These are phyloP conservation scores for Spodoptera picta DNA, from an alignment of 2,888 invertebrate species.

Conservation along the genomic window DNA sequence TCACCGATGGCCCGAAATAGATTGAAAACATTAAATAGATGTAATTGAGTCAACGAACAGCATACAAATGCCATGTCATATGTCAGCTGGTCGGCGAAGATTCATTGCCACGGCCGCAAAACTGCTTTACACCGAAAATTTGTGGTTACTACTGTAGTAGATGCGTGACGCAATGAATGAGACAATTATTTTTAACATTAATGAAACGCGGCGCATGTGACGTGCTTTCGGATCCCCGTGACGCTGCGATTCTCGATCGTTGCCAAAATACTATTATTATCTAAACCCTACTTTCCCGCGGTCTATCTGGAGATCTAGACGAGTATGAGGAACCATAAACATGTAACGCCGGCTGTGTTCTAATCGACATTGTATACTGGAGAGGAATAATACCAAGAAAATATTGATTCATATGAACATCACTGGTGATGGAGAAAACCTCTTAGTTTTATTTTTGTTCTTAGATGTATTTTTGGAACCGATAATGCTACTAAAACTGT, in stretches of 20 bases:
- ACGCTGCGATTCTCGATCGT: conserved; percentile 56
- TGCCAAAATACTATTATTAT: conserved; percentile 80
- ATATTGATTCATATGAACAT: conserved; percentile 23
- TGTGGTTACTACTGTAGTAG: conserved; percentile 86
- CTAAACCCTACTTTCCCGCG: conserved; percentile 51
- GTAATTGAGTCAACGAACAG: conserved; percentile 54
- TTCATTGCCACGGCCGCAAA: conserved; percentile 79
- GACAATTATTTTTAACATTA: conserved; percentile 86
- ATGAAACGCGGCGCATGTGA: conserved; percentile 71
- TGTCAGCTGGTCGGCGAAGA: conserved; percentile 63
- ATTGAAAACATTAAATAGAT: conserved; percentile 37
- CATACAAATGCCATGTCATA: conserved; percentile 64
- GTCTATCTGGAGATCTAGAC: conserved; percentile 34
- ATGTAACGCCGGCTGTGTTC: conserved; percentile 14
- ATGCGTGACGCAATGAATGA: conserved; percentile 80
- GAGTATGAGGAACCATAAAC: conserved; percentile 30
- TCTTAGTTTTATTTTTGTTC: no score
- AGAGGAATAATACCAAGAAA: conserved; percentile 7
- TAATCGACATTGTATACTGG: conserved; percentile 18
- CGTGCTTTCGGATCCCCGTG: conserved; percentile 54
- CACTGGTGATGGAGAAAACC: conserved; percentile 27
- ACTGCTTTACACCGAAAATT: conserved; percentile 82
- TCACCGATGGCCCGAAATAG: neutral
- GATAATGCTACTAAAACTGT: no score
- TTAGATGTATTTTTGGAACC: no score